Percentiles rank a stretch among this genome's conserved stretches.
Evolutionary conservation across 1,140 invertebrate genomes (phyloP).

Genomic region (Drosophila sulfurigaster): DNA sequence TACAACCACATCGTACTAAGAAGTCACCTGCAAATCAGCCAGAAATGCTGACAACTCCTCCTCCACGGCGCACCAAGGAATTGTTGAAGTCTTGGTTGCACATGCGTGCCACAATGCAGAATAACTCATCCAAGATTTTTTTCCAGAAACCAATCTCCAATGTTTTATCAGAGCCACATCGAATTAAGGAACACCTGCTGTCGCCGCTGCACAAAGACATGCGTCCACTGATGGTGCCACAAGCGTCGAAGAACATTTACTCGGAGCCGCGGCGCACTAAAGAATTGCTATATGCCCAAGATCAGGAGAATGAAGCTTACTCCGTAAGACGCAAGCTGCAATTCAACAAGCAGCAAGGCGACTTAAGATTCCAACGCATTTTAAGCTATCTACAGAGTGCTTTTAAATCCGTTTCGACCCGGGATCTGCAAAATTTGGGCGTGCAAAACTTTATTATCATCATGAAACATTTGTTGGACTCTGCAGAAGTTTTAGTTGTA

Average conservation of each 20-base stretch:
- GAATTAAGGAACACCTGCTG: constrained; percentile 8
- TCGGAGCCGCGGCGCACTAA: neutral
- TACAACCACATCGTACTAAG: neutral
- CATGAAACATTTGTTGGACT: constrained; percentile 29
- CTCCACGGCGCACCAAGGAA: too few relatives aligned
- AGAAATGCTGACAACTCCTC: neutral
- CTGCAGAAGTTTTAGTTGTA: constrained; percentile 2
- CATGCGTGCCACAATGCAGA: too few relatives aligned
- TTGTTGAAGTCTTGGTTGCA: too few relatives aligned
- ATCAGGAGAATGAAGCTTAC: neutral
- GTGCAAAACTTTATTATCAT: constrained; percentile 52
- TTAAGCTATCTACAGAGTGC: neutral
- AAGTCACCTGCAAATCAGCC: neutral
- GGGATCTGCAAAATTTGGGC: constrained; percentile 28
- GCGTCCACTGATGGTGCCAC: neutral
- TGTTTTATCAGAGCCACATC: constrained; percentile 6
- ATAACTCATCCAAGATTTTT: too few relatives aligned
- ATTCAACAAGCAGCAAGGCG: neutral
- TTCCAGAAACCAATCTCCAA: neutral
- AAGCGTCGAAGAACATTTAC: neutral
- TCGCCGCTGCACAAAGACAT: constrained; percentile 25
- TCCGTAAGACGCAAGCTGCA: constrained; percentile 2
- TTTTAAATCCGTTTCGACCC: constrained; percentile 4
- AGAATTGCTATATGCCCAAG: neutral
- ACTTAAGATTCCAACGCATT: neutral